Conservation (phyloP, 2,888 invertebrate species). For the Ceraclea dissimilis region DNA sequence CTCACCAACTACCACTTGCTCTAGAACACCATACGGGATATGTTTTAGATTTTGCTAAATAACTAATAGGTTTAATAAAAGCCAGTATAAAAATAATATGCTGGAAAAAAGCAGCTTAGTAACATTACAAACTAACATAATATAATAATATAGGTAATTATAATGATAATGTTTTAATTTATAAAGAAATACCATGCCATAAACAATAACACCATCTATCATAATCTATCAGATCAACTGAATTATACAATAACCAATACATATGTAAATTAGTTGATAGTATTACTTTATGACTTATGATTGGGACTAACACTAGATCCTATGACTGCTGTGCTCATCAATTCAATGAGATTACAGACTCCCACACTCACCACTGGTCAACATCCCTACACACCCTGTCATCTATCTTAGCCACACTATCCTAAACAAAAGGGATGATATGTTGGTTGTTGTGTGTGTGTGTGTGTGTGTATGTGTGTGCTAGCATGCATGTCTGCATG, state of each 20-base stretch:
- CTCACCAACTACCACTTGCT: not conserved
- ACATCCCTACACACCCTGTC: too few relatives aligned
- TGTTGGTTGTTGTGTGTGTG: too few relatives aligned
- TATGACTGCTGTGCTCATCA: too few relatives aligned
- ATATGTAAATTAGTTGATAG: not conserved
- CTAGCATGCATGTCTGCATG: too few relatives aligned
- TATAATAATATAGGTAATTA: not conserved
- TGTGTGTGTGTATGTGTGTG: too few relatives aligned
- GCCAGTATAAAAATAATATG: conserved; percentile 10
- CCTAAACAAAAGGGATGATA: too few relatives aligned
- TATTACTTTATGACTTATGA: too few relatives aligned
- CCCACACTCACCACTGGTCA: too few relatives aligned
- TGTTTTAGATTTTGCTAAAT: conserved; percentile 7
- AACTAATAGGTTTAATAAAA: conserved; percentile 4
- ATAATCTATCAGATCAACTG: conserved; percentile 17
- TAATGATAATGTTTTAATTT: not conserved
- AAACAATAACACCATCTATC: not conserved
- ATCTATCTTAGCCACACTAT: too few relatives aligned
- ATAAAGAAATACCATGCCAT: conserved; percentile 3
- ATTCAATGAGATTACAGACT: too few relatives aligned
- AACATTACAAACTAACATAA: conserved; percentile 3
- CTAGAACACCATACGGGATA: conserved; percentile 10
- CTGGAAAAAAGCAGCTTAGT: conserved; percentile 7
- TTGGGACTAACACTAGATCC: too few relatives aligned
- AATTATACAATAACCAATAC: conserved; percentile 11